Evolutionary conservation across 2,113 vertebrate species (phyloP), one percentile per base, ranked within the genome.

Genomic region (Buteo buteo): DNA sequence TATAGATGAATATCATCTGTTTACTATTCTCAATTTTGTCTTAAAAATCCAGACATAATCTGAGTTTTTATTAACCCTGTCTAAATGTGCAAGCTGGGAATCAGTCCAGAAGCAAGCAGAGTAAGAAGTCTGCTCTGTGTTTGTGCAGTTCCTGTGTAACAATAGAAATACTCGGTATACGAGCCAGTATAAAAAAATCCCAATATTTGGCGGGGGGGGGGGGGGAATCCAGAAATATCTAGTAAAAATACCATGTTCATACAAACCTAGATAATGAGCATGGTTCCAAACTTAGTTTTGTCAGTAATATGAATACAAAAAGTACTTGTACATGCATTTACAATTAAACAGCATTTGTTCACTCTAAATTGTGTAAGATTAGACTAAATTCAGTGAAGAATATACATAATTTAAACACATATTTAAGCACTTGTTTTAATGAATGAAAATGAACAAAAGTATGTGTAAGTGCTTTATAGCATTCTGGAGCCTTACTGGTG

Each of bases 41-140:
- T 97, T 97, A 97, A 97, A 97, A 97, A 95, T 92, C 94, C 97
- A 97, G 97, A 96, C 96, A 95, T 95, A 96, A 97, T 96, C 95
- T 95, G 93, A 87, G 91, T 88, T 97, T 98, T 97, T 97, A 98
- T 97, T 96, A 97, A 96, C 89, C 78, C 88, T 82, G 93, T 93
- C 94, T 96, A 97, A 96, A 96, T 95, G 96, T 95, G 82, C 91
- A 96, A 96, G 83, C 88, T 96, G 97, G 96, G 96, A 96, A 73
- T 95, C 71, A 24, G 90, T 94, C 97, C 97, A 97, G 94, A 94
- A 96, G 77, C 79, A 87, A 90, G 85, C 61, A 73, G 82, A 61
- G 80, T 85, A 88, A 88, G 82, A 82, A 88, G 87, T 97, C 95
- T 96, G 97, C 97, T 96, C 42, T 91, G 81, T 92, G 89, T 96